Conservation (phyloP, 2,797 vertebrate species). For the Xenops minutus region DNA sequence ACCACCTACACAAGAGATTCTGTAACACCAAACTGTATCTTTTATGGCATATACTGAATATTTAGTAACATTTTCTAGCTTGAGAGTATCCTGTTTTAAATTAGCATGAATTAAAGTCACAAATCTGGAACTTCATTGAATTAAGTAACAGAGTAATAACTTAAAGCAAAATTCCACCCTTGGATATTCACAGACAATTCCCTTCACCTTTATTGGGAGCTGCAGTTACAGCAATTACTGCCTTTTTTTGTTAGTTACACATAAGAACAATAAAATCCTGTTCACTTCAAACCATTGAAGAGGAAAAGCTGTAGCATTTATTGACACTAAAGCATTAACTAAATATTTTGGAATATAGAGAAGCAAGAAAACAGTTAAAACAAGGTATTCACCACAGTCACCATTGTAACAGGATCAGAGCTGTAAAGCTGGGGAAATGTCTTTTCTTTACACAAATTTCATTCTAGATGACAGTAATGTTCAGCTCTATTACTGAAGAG, state of each 20-base stretch:
- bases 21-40: neutral
- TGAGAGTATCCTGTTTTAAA: neutral
- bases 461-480: neutral
- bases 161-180: neutral
- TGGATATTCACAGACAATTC: neutral
- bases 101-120: neutral
- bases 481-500: neutral
- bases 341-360: neutral
- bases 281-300: neutral
- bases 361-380: neutral
- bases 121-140: neutral
- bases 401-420: neutral
- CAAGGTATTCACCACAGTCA: neutral
- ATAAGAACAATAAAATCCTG: neutral
- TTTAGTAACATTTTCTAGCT: neutral
- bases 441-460: neutral
- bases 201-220: neutral
- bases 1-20: neutral
- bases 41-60: neutral
- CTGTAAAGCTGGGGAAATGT: neutral
- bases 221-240: neutral
- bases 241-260: neutral
- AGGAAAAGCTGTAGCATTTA: neutral
- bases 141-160: neutral
- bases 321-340: neutral